phyloP scores from a whole-genome alignment of 2,113 vertebrate genomes.

The Oncorhynchus keta region DNA sequence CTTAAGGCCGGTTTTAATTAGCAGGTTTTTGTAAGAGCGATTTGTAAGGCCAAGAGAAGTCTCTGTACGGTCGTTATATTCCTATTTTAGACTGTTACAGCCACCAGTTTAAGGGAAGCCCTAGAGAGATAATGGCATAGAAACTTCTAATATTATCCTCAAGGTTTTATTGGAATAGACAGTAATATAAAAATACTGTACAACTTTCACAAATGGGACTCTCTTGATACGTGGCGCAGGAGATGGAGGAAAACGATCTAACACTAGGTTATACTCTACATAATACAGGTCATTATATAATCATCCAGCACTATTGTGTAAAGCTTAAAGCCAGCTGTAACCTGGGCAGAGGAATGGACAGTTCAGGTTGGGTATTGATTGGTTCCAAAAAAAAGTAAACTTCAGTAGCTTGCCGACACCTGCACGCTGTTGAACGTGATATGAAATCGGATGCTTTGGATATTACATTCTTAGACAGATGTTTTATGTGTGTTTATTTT shows the following conservation, averaged over 20 bases:
- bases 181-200: not conserved
- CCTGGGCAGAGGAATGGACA: not conserved
- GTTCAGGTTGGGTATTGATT: not conserved
- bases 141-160: not conserved
- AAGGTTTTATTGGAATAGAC: not conserved
- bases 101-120: constrained; percentile 4
- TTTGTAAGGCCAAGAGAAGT: constrained; percentile 28
- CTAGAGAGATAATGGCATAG: constrained; percentile 21
- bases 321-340: not conserved
- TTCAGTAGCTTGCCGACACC: not conserved
- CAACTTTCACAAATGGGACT: not conserved
- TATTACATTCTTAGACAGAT: not conserved
- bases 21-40: constrained; percentile 44
- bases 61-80: not conserved
- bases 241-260: not conserved
- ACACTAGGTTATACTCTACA: not conserved
- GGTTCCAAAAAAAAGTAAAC: not conserved
- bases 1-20: constrained; percentile 61
- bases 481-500: not conserved
- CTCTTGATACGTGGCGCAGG: too few relatives aligned
- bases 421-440: not conserved
- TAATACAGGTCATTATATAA: not conserved
- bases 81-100: constrained; percentile 2
- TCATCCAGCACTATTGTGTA: not conserved
- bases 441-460: not conserved